Base-by-base conservation (phyloP, 2,113 vertebrate species). In the Bettongia penicillata region DNA sequence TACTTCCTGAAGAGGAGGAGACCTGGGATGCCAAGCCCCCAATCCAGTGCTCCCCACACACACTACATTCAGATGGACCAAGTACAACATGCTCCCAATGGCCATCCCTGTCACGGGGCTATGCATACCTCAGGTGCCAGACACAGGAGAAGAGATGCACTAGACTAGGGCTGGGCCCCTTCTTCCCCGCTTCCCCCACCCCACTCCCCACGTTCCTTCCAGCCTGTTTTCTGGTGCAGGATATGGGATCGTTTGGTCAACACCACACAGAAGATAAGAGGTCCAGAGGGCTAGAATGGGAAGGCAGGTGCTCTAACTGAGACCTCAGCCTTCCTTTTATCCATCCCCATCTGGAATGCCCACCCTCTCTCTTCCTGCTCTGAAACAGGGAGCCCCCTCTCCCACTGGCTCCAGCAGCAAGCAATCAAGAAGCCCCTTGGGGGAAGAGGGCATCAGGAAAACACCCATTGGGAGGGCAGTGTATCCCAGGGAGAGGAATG, bases 391-490 rank as follows among this genome's bases (percentile, higher is more conserved):
- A 8, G 6, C 55, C 25, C 16, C 7, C 49, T 28, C 48, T 53
- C 84, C 2, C 9, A 8, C 14, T 31, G 16, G 43, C 24, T 0
- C 16, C 37, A n/a, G 16, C 19, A 43, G 37, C 14, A 1, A n/a
- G 12, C 1, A n/a, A 19, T n/a, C 31, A 19, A 19, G 61, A 77
- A 28, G 11, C 61, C 61, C 89, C 93, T 37, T 28, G 3, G 0
- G 61, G 47, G 55, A 53, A 52, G n/a, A 0, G 1, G 4, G 94
- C 12, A 53, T 11, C 7, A 16, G 84, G 3, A 52, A 52, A 0
- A 26, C 22, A 22, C 37, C 1, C 19, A n/a, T 23, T 9, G 0
- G 11, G 26, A 1, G 31, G 0, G 0, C 68, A 77, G 8, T 1
- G 0, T 25, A 11, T 26, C 1, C 0, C 8, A 2, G 23, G 10